Base-by-base conservation (phyloP, 2,797 vertebrate genomes). In the Chloroceryle amazona region DNA sequence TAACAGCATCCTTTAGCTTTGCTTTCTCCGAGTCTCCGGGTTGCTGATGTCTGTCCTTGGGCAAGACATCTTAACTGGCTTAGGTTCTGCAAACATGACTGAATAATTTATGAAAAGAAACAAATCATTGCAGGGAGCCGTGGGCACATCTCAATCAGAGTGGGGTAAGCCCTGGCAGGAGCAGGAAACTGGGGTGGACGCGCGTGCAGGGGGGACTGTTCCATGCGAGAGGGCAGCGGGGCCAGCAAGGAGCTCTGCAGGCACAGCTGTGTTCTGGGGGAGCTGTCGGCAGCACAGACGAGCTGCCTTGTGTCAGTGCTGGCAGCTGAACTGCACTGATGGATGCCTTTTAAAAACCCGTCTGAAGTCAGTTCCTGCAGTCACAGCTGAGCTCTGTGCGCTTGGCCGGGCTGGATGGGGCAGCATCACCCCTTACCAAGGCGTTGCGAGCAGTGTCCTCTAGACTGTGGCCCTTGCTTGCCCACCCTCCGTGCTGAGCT, bases 151-250 rank as follows among this genome's bases (percentile, higher is more conserved):
- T 67, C 29, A 65, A 0, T 52, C 29, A 61, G 78, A 16, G n/a
- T 52, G 66, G 58, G 72, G 41, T 25, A 49, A 71, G 21, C 5
- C 21, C 13, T 3, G 1, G 10, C 39, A 66, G 55, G 52, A 72
- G 18, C 2, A 3, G 39, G 21, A 51, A 12, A 42, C 15, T 1
- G 3, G 46, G 29, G 16, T 41, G 49, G 22, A 26, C 1, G 0
- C 66, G 28, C 28, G 19, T 63, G 39, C n/a, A 65, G 65, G 6
- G 37, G 54, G 25, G 9, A 3, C 23, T 39, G 2, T 31, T 89
- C 35, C 1, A 0, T 54, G 31, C 51, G 42, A 42, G 70, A 75
- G 78, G 72, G 21, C 37, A 3, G 35, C 46, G 35, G 15, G 3
- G 33, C 14, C 72, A 74, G 39, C 1, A 6, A 65, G 61, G 81